Conservation (phyloP, 2,797 vertebrate species). For the Kryptopterus vitreolus region DNA sequence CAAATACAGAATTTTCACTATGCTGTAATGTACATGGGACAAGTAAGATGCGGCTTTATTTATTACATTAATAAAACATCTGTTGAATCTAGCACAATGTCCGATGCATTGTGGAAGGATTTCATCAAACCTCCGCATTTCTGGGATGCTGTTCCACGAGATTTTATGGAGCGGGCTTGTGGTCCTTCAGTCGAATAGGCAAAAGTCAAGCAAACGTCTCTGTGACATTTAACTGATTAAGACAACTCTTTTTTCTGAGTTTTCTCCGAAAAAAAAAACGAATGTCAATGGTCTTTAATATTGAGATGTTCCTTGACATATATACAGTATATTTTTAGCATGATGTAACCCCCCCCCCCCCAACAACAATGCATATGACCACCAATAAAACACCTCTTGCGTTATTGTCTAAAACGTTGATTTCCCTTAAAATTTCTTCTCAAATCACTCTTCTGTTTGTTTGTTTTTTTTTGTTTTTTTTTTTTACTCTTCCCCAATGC, state of each 20-base stretch:
- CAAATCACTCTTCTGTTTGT: not conserved
- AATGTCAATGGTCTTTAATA: not conserved
- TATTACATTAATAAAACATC: not conserved
- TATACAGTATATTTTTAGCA: not conserved
- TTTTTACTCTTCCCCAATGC: not conserved
- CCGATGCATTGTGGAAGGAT: not conserved
- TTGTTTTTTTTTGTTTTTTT: too few relatives aligned
- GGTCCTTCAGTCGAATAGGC: too few relatives aligned
- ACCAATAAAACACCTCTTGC: not conserved
- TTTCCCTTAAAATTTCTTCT: not conserved
- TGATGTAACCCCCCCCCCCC: not conserved
- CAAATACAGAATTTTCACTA: too few relatives aligned
- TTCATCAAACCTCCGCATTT: not conserved
- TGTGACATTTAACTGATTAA: not conserved
- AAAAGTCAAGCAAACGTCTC: conserved; percentile 1
- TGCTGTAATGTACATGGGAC: too few relatives aligned
- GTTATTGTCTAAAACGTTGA: not conserved
- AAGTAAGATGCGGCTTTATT: too few relatives aligned
- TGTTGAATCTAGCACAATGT: not conserved
- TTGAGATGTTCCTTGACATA: not conserved
- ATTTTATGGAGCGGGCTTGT: too few relatives aligned
- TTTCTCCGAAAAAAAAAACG: too few relatives aligned
- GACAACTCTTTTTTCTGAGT: too few relatives aligned
- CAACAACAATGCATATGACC: not conserved
- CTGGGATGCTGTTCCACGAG: too few relatives aligned